Conservation (phyloP, 1,140 invertebrate genomes). For the Idris sp. region DNA sequence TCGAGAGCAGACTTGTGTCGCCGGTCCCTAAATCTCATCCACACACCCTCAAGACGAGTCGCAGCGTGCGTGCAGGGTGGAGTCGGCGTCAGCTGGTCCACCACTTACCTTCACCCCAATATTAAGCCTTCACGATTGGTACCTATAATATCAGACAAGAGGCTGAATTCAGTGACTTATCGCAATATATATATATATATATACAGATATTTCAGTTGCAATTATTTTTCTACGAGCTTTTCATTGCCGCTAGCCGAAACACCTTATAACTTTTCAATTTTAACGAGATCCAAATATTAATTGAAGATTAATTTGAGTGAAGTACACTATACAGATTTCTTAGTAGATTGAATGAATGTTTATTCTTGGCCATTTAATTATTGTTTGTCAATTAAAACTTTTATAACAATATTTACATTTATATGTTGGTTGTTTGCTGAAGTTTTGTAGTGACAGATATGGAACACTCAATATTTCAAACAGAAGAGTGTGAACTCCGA, state of each 20-base stretch:
- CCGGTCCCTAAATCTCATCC: constrained; percentile 78
- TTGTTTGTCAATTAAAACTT: not conserved
- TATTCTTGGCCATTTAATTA: too few relatives aligned
- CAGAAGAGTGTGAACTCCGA: constrained; percentile 41
- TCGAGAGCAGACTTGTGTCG: constrained; percentile 76
- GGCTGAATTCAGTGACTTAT: constrained; percentile 76
- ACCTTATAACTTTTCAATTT: constrained; percentile 24
- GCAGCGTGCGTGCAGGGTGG: constrained; percentile 76
- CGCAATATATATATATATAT: constrained; percentile 42
- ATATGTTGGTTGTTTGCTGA: not conserved
- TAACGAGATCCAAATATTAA: constrained; percentile 14
- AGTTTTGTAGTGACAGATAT: constrained; percentile 43
- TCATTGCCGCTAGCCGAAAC: constrained; percentile 22
- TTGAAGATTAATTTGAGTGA: constrained; percentile 42
- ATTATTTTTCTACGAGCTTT: constrained; percentile 56
- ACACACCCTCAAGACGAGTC: constrained; percentile 78
- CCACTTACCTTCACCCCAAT: constrained; percentile 79
- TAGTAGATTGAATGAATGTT: constrained; percentile 2
- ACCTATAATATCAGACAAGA: constrained; percentile 78
- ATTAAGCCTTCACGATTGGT: constrained; percentile 78
- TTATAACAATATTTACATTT: constrained; percentile 15
- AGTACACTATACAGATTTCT: too few relatives aligned
- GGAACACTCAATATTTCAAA: constrained; percentile 50
- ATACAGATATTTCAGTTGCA: too few relatives aligned
- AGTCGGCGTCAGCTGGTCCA: constrained; percentile 77